Base-by-base conservation (phyloP, 2,113 vertebrate genomes). In the Meleagris gallopavo region DNA sequence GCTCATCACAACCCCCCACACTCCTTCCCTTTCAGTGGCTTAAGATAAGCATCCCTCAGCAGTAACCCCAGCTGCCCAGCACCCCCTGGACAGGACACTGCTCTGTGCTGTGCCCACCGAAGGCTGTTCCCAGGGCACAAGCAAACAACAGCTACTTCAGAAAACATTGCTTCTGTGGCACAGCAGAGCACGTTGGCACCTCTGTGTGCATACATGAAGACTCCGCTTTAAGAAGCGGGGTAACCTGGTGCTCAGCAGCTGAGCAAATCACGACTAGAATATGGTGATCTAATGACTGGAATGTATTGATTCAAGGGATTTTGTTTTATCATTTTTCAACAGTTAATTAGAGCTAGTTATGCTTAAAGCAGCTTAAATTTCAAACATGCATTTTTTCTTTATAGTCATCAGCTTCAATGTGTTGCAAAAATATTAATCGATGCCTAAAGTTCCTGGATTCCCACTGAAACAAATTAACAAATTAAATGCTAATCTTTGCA, bases 31-130 rank as follows among this genome's bases (percentile, higher is more conserved):
- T 19, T 19, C 19, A 10, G 40, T 13, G 17, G 25, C 25, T 41
- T 22, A 66, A 38, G 83, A 46, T 29, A 46, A 58, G 25, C 34
- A 60, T 10, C 10, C 14, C 6, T 55, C 29, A 55, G 29, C 29
- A 18, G 5, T 6, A 52, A 10, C 6, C 9, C 30, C 14, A 20
- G 57, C 7, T 11, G 15, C 43, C 12, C 65, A 36, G 1, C 3
- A 2, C 3, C 34, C 34, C 29, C 70, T 41, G 4, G 1, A 27
- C 40, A 45, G 45, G 66, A 25, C 2, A 21, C 41, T 1, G 1
- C 12, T 66, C 19, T 21, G 7, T 19, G 1, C 0, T 13, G 15
- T 38, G 48, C 54, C 61, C 52, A 1, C 1, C 0, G 0, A 32
- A 5, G 40, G 36, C 12, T 32, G 0, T 9, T 72, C 50, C 50